phyloP scores from a whole-genome alignment of 2,888 invertebrate genomes.

The Choreutis nemorana region DNA sequence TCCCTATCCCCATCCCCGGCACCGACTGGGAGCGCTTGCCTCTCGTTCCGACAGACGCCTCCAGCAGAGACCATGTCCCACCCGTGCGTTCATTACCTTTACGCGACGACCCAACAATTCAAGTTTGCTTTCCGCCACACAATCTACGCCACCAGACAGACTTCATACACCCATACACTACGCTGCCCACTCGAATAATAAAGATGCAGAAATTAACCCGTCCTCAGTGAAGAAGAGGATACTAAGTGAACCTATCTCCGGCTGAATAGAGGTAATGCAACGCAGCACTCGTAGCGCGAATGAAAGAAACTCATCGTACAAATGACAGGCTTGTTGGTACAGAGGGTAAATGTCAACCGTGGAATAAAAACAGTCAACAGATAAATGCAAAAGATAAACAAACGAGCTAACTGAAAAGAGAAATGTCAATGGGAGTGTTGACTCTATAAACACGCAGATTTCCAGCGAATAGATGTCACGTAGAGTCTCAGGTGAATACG shows the following conservation, averaged over 20 bases:
- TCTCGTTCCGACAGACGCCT: constrained; percentile 55
- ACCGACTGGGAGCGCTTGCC: constrained; percentile 23
- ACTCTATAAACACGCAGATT: constrained; percentile 25
- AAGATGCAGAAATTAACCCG: constrained; percentile 65
- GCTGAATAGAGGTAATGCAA: constrained; percentile 59
- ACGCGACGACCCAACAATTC: constrained; percentile 62
- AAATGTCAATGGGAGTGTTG: constrained; percentile 42
- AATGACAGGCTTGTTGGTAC: constrained; percentile 50
- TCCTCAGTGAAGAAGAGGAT: constrained; percentile 57
- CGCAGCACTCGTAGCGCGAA: constrained; percentile 53
- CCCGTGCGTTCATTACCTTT: constrained; percentile 61
- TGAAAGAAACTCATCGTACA: constrained; percentile 58
- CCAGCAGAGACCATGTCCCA: constrained; percentile 52
- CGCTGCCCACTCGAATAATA: constrained; percentile 62
- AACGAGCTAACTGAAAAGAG: constrained; percentile 49
- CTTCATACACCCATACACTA: constrained; percentile 49
- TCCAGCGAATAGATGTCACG: no score
- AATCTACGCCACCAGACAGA: constrained; percentile 59
- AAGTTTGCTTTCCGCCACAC: constrained; percentile 64
- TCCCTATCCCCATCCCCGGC: constrained; percentile 16
- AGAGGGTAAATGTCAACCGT: constrained; percentile 62
- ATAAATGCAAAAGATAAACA: constrained; percentile 66
- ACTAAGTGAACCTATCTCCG: constrained; percentile 65
- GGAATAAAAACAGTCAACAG: constrained; percentile 67
- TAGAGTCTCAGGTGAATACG: no score